phyloP scores from a whole-genome alignment of 2,113 vertebrate genomes.

The Loxodonta africana region DNA sequence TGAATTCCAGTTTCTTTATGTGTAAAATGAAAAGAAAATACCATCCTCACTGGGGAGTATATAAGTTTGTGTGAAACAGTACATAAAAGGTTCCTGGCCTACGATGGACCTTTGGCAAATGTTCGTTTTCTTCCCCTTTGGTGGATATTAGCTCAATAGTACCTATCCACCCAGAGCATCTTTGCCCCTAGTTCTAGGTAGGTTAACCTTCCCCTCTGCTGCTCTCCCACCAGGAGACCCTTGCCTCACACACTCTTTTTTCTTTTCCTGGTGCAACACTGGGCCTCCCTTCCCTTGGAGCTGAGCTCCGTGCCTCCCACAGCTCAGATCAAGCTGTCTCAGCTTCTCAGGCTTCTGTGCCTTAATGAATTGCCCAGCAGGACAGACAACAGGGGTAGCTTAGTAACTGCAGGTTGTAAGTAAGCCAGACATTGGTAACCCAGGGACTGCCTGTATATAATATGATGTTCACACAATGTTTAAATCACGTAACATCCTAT shows the following conservation, averaged over 20 bases:
- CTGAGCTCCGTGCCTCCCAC: background rate
- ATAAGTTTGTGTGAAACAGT: background rate
- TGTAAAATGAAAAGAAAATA: constrained; percentile 42
- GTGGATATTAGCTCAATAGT: background rate
- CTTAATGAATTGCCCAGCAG: constrained; percentile 15
- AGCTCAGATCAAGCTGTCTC: background rate
- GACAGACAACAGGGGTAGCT: constrained; percentile 34
- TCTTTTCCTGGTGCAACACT: background rate
- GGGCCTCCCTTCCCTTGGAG: background rate
- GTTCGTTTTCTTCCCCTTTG: background rate
- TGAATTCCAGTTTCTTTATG: background rate
- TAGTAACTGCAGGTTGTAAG: no score
- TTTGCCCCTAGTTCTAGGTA: background rate
- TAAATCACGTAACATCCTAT: no score
- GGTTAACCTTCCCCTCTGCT: background rate
- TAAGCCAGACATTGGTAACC: no score
- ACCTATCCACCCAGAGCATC: background rate
- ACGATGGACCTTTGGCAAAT: background rate
- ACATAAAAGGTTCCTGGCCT: background rate
- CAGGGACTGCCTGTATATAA: no score
- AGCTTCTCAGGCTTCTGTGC: background rate
- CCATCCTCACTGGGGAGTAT: background rate
- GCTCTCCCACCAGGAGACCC: background rate
- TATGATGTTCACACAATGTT: no score
- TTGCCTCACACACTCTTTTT: background rate